phyloP scores from a whole-genome alignment of 2,797 vertebrate genomes.

The Sternotherus odoratus region DNA sequence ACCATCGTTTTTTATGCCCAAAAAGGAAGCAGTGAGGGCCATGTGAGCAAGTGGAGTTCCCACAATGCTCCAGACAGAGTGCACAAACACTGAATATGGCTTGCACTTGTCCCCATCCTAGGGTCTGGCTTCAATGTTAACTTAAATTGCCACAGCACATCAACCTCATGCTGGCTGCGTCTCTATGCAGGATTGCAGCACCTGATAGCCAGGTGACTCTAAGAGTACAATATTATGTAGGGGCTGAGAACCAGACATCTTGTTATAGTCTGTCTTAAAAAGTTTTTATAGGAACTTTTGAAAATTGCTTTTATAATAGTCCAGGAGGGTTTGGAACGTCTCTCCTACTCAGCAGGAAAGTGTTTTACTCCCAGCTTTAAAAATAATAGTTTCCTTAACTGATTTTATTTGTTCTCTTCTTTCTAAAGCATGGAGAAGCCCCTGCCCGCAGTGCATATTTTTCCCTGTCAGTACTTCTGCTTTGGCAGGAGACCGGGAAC shows the following conservation, averaged over 20 bases:
- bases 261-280: accelerated
- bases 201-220: neutral
- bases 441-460: neutral
- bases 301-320: neutral
- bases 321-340: neutral
- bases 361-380: neutral
- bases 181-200: neutral
- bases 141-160: neutral
- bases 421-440: accelerated
- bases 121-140: neutral
- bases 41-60: accelerated
- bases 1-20: neutral
- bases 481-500: neutral
- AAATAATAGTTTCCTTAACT: neutral
- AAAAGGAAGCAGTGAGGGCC: accelerated
- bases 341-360: neutral
- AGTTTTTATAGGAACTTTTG: neutral
- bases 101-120: neutral
- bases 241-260: neutral
- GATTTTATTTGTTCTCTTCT: accelerated
- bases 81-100: accelerated
- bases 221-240: neutral
- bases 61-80: neutral
- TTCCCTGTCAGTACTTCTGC: neutral
- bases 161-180: neutral